Percentiles rank a stretch among this genome's conserved stretches.
Conservation (phyloP, 1,140 invertebrate genomes). For the Drosophila parabipectinata region DNA sequence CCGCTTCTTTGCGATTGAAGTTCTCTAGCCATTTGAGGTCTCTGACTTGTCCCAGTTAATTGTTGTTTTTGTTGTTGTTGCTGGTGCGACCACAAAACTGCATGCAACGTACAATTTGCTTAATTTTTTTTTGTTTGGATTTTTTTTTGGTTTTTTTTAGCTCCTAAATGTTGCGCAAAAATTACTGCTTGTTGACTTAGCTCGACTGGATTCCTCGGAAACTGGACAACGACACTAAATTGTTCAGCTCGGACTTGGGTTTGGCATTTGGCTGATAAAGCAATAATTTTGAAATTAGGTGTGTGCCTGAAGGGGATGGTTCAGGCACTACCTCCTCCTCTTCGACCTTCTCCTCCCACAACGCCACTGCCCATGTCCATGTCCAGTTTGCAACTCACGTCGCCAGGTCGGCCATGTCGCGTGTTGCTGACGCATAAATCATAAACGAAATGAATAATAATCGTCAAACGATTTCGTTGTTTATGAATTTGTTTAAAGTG, state of each 20-base stretch:
- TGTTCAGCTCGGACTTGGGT: conserved; percentile 20
- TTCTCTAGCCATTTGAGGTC: conserved; percentile 57
- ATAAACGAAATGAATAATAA: conserved; percentile 63
- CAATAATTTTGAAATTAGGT: conserved; percentile 36
- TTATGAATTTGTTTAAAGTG: conserved; percentile 81
- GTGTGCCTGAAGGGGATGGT: conserved; percentile 1
- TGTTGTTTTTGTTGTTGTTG: conserved; percentile 35
- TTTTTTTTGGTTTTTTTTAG: conserved; percentile 26
- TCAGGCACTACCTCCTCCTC: not conserved
- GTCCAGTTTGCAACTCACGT: conserved; percentile 30
- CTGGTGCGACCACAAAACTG: conserved; percentile 67
- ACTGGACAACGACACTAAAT: conserved; percentile 37
- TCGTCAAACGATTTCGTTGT: conserved; percentile 76
- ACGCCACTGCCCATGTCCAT: not conserved
- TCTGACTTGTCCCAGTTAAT: conserved; percentile 75
- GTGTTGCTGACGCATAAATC: conserved; percentile 79
- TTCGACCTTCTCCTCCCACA: not conserved
- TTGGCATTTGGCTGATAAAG: conserved; percentile 55
- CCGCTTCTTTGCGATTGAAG: conserved; percentile 62
- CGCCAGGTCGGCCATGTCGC: conserved; percentile 50
- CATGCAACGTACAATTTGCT: conserved; percentile 66
- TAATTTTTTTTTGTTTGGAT: conserved; percentile 36
- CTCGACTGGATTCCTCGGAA: conserved; percentile 47
- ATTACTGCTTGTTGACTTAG: conserved; percentile 56
- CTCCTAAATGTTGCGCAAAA: conserved; percentile 71